Conservation (phyloP, 2,113 vertebrate genomes). For the Anas platyrhynchos region DNA sequence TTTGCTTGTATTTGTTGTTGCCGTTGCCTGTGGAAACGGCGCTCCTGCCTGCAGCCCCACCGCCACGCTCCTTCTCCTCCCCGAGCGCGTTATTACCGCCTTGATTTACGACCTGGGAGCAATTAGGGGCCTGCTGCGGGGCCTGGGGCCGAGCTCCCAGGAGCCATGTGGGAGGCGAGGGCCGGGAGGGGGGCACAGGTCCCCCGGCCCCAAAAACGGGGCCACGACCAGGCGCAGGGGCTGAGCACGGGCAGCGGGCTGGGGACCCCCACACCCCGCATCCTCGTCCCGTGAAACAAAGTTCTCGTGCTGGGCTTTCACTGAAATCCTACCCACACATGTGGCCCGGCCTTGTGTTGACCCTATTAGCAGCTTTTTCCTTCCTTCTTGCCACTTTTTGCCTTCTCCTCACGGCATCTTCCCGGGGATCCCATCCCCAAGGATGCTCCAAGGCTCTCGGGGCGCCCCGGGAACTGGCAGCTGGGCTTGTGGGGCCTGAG, state of each 20-base stretch:
- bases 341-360: rapidly evolving
- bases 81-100: background rate
- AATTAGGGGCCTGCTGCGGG: conserved; percentile 53
- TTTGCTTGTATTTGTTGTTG: background rate
- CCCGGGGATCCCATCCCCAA: too few relatives aligned
- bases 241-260: too few relatives aligned
- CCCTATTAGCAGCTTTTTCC: background rate
- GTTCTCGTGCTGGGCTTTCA: background rate
- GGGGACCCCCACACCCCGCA: too few relatives aligned
- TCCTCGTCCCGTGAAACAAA: too few relatives aligned
- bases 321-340: background rate
- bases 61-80: conserved; percentile 26
- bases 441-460: too few relatives aligned
- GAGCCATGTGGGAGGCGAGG: conserved; percentile 49
- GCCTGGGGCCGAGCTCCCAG: conserved; percentile 58
- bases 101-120: conserved; percentile 64
- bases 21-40: conserved; percentile 52
- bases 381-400: background rate
- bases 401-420: background rate
- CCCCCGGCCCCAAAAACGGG: background rate
- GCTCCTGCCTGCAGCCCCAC: conserved; percentile 21
- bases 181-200: background rate
- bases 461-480: background rate
- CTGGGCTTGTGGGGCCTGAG: background rate
- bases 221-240: too few relatives aligned